Base-by-base conservation (phyloP, 2,888 invertebrate species). In the Creontiades dilutus region DNA sequence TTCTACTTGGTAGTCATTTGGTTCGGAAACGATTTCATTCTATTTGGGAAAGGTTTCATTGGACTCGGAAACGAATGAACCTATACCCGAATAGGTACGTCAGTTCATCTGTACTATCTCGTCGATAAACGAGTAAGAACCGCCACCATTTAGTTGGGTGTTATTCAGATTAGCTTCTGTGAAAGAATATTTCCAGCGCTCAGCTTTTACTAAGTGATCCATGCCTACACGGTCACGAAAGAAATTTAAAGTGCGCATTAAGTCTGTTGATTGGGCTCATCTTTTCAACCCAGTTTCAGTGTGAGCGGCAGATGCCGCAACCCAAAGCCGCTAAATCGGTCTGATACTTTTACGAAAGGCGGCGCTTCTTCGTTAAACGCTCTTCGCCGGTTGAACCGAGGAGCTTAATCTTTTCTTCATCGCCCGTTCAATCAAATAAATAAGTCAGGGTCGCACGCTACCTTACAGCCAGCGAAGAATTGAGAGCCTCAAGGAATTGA, bases 391-490 rank as follows among this genome's bases (percentile, higher is more conserved):
- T 19, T 19, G 57, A n/a, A n/a, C 57, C 57, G 57, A 57, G 19
- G 57, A 57, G 57, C 19, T 57, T 19, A 19, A 57, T 57, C 57
- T 57, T 19, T 57, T 57, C 19, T 57, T 57, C 57, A n/a, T 57
- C 57, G 57, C 19, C 57, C 57, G 16, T n/a, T 57, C 57, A 57
- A 57, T 57, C 57, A 57, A 57, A 57, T 57, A 57, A 57, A 57
- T 57, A 19, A 57, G 57, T 57, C 57, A 57, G 19, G 57, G 57
- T 57, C 9, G 57, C 57, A 4, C 57, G 19, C 19, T 9, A 4
- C 37, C 7, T 37, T 4, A 7, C 37, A 7, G 37, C 3, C 37
- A 37, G 2, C 37, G n/a, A n/a, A n/a, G n/a, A n/a, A n/a, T n/a
- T n/a, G n/a, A n/a, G n/a, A n/a, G n/a, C n/a, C n/a, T n/a, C n/a